These are phyloP conservation scores for Panurus biarmicus DNA, from an alignment of 2,113 vertebrate genomes.

Conservation along the genomic window DNA sequence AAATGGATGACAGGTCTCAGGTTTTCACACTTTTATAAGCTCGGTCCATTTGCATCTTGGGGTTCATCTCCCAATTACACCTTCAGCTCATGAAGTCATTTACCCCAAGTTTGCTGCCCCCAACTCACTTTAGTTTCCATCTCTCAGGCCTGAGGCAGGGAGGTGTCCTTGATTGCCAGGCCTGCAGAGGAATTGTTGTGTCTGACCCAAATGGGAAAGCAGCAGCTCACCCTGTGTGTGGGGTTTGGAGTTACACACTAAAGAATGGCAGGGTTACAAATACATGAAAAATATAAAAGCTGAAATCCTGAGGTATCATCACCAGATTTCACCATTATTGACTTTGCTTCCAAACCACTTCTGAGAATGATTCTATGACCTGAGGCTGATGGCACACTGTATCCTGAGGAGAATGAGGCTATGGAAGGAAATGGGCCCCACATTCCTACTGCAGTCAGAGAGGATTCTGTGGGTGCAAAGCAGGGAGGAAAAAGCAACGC, in stretches of 20 bases:
- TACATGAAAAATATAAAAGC: fast-evolving
- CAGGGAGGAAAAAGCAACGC: not conserved
- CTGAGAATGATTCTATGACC: not conserved
- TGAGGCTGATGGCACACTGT: not conserved
- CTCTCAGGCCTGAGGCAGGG: not conserved
- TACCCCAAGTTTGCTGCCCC: not conserved
- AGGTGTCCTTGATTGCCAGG: not conserved
- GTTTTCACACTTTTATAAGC: not conserved
- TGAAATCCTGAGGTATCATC: not conserved
- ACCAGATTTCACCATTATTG: not conserved
- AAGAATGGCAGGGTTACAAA: not conserved
- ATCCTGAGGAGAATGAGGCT: not conserved
- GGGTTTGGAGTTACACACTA: not conserved
- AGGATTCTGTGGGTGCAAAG: not conserved
- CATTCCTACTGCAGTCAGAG: not conserved
- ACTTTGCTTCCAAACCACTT: not conserved
- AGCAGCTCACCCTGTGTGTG: not conserved
- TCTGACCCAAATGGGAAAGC: not conserved
- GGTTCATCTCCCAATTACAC: not conserved
- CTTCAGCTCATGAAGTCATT: not conserved
- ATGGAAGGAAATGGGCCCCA: not conserved
- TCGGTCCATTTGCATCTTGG: not conserved
- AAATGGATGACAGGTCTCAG: fast-evolving
- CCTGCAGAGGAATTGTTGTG: not conserved
- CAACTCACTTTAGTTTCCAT: not conserved